These are phyloP conservation scores for Paramormyrops kingsleyae DNA, from an alignment of 2,113 vertebrate species.

Conservation along the genomic window DNA sequence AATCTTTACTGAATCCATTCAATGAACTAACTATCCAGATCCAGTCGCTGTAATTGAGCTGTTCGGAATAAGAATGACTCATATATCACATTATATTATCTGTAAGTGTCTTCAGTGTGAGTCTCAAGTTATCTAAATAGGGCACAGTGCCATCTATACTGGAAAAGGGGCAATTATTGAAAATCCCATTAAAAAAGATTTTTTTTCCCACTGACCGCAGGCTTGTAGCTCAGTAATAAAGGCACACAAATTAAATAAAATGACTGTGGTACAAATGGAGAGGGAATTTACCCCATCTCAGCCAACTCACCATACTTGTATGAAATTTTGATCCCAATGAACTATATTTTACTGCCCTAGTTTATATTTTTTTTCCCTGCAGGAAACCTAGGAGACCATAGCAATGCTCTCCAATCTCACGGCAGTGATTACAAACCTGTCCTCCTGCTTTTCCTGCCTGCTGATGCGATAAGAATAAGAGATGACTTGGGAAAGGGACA, in stretches of 20 bases:
- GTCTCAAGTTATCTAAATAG: neutral
- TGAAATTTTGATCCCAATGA: neutral
- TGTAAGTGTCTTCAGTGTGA: neutral
- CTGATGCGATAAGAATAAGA: neutral
- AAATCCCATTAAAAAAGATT: neutral
- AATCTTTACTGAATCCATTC: neutral
- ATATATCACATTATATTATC: slow-evolving; percentile 1
- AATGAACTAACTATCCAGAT: neutral
- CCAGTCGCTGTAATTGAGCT: neutral
- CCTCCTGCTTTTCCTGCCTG: neutral
- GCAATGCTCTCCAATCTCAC: neutral
- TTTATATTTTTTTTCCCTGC: neutral
- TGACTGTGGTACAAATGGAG: neutral
- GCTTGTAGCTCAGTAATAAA: neutral
- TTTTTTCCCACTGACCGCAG: neutral
- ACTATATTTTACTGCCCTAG: neutral
- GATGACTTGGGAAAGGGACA: neutral
- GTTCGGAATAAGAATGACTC: neutral
- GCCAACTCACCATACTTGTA: neutral
- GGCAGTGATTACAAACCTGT: neutral
- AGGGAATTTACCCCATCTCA: neutral
- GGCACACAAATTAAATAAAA: neutral
- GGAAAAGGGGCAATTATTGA: neutral
- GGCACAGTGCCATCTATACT: neutral
- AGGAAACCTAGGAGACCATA: neutral